These are phyloP conservation scores for Diabrotica undecimpunctata DNA, from an alignment of 1,140 invertebrate species.

Conservation along the genomic window DNA sequence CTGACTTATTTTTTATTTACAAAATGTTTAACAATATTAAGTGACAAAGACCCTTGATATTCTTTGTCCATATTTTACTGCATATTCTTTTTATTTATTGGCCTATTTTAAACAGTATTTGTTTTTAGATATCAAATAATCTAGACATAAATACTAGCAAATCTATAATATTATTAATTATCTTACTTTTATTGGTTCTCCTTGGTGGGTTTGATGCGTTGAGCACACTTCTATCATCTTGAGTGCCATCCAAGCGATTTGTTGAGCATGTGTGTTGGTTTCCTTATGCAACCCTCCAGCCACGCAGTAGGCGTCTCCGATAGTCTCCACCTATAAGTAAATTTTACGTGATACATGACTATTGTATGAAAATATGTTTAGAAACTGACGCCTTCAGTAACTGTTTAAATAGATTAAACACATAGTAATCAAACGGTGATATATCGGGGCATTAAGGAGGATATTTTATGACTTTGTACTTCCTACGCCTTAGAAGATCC, in stretches of 20 bases:
- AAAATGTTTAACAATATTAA: too few relatives aligned
- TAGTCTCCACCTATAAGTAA: slow-evolving; percentile 79
- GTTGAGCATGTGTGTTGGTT: slow-evolving; percentile 82
- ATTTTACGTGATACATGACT: background rate
- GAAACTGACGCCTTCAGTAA: background rate
- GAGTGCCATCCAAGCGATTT: slow-evolving; percentile 92
- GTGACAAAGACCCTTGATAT: too few relatives aligned
- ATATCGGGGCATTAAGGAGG: too few relatives aligned
- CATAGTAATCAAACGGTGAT: too few relatives aligned
- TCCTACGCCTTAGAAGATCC: too few relatives aligned
- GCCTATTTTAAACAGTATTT: too few relatives aligned
- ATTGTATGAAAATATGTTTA: too few relatives aligned
- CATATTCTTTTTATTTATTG: too few relatives aligned
- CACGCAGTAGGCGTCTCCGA: slow-evolving; percentile 93
- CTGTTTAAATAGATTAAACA: background rate
- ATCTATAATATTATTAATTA: background rate
- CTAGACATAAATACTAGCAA: too few relatives aligned
- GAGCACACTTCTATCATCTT: slow-evolving; percentile 88
- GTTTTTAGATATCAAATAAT: too few relatives aligned
- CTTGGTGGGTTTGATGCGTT: slow-evolving; percentile 83
- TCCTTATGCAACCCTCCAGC: slow-evolving; percentile 84
- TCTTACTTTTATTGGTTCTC: slow-evolving; percentile 81
- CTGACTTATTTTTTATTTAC: background rate
- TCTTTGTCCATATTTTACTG: too few relatives aligned
- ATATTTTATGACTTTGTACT: too few relatives aligned